phyloP scores from a whole-genome alignment of 2,797 vertebrate species.

The Gambusia yucatana region DNA sequence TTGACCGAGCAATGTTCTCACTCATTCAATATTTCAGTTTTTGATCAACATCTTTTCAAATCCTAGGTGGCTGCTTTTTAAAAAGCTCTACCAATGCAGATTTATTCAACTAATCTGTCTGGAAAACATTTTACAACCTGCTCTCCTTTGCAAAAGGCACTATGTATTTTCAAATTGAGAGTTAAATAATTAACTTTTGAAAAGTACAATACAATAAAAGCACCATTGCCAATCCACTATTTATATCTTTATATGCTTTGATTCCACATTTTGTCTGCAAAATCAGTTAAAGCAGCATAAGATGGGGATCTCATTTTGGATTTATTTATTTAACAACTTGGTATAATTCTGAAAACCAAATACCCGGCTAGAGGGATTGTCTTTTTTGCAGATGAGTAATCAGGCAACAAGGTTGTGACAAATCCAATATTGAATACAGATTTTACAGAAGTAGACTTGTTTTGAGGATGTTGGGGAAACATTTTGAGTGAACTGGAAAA shows the following conservation, averaged over 20 bases:
- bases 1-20: background rate
- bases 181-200: background rate
- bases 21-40: background rate
- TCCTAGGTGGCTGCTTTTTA: background rate
- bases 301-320: background rate
- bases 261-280: background rate
- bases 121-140: background rate
- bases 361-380: background rate
- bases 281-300: background rate
- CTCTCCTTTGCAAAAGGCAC: background rate
- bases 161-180: background rate
- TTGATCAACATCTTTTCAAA: background rate
- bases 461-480: background rate
- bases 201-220: background rate
- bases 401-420: background rate
- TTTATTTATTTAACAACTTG: background rate
- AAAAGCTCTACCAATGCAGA: background rate
- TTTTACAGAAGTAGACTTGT: background rate
- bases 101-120: background rate
- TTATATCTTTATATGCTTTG: background rate
- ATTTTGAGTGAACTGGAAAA: background rate
- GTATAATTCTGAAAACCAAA: background rate
- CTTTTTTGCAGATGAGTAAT: background rate
- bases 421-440: background rate
- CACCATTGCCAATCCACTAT: background rate